These are phyloP conservation scores for Cinara cedri DNA, from an alignment of 2,888 invertebrate species.

Conservation along the genomic window DNA sequence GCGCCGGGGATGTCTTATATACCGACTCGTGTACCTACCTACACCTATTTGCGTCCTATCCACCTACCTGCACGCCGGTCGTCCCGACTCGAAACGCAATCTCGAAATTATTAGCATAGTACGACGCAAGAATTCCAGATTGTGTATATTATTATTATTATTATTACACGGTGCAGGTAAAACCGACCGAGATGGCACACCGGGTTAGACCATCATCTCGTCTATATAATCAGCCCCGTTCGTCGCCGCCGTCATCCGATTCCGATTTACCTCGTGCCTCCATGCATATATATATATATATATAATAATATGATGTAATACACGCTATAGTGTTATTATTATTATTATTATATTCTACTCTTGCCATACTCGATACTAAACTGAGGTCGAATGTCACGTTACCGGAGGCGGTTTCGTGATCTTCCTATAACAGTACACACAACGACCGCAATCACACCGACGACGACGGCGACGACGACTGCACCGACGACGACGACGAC, in stretches of 20 bases:
- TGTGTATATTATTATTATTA: neutral
- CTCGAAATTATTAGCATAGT: conserved; percentile 29
- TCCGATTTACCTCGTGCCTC: conserved; percentile 12
- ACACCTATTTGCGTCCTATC: too few species aligned
- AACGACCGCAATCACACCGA: too few species aligned
- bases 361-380: conserved; percentile 43
- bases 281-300: too few species aligned
- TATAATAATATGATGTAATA: conserved; percentile 17
- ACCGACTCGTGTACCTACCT: too few species aligned
- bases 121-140: conserved; percentile 31
- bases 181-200: conserved; percentile 48
- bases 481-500: neutral
- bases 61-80: too few species aligned
- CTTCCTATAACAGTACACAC: conserved; percentile 34
- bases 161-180: too few species aligned
- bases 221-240: conserved; percentile 51
- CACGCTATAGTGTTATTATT: too few species aligned
- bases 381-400: conserved; percentile 52
- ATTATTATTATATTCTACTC: too few species aligned
- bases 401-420: conserved; percentile 52
- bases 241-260: conserved; percentile 12
- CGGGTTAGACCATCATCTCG: conserved; percentile 21
- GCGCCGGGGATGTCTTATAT: conserved; percentile 46
- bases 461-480: too few species aligned
- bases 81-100: conserved; percentile 12